Evolutionary conservation across 2,888 invertebrate species (phyloP).

Genomic region (Andrena chrysosceles): DNA sequence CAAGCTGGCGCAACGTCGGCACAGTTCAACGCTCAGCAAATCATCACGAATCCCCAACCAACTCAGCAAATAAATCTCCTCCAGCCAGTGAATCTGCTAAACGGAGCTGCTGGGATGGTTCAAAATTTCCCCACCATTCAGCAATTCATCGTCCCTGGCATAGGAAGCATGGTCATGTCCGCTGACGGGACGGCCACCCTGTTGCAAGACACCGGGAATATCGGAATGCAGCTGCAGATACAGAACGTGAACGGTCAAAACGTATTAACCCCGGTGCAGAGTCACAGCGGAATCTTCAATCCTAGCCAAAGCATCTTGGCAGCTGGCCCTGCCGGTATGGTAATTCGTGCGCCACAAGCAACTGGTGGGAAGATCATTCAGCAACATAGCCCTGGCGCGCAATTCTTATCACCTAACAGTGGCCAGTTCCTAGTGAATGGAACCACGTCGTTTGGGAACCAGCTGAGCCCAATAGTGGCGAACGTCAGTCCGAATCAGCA

Average conservation of each 20-base stretch:
- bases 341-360: slow-evolving; percentile 90
- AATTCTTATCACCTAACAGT: slow-evolving; percentile 90
- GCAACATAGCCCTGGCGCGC: slow-evolving; percentile 89
- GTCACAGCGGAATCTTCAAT: slow-evolving; percentile 88
- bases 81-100: slow-evolving; percentile 93
- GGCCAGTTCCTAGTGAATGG: slow-evolving; percentile 92
- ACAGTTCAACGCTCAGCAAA: slow-evolving; percentile 89
- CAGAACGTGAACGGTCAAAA: slow-evolving; percentile 93
- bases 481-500: slow-evolving; percentile 90
- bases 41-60: slow-evolving; percentile 87
- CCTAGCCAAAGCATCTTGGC: slow-evolving; percentile 89
- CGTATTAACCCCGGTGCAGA: slow-evolving; percentile 90
- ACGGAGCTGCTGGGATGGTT: slow-evolving; percentile 89
- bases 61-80: slow-evolving; percentile 90
- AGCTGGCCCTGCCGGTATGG: slow-evolving; percentile 91
- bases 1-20: slow-evolving; percentile 86
- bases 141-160: slow-evolving; percentile 93
- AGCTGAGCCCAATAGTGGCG: slow-evolving; percentile 92
- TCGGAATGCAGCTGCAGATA: slow-evolving; percentile 91
- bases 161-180: slow-evolving; percentile 93
- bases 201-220: slow-evolving; percentile 89
- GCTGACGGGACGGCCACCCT: slow-evolving; percentile 91
- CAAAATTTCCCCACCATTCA: slow-evolving; percentile 93
- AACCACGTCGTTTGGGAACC: slow-evolving; percentile 89
- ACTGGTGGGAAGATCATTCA: slow-evolving; percentile 90